Base-by-base conservation (phyloP, 1,140 invertebrate species). In the Colletes latitarsis region DNA sequence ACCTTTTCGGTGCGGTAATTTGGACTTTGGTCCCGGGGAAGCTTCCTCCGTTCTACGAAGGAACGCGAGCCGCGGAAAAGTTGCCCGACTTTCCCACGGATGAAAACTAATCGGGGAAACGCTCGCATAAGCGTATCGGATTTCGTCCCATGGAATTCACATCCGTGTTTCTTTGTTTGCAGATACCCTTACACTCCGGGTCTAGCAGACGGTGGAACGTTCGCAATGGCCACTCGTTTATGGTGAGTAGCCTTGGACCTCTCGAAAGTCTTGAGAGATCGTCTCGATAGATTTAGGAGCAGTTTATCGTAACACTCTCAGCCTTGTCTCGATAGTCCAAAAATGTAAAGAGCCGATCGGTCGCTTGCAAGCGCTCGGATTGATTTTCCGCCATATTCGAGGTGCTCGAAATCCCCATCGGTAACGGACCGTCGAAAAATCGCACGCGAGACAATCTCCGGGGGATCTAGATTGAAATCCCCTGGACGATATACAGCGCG, bases 141-240 rank as follows among this genome's bases (percentile, higher is more conserved):
- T 30, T 2, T 30, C 30, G 30, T 30, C 30, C 15, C 8, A 9
- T 78, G 19, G 78, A 43, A 63, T 30, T 69, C 49, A 60, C 72
- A 17, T 5, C 3, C 30, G 63, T 75, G 69, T 76, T 83, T 49
- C 10, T 49, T 71, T 88, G 82, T 41, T 90, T 85, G 55, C 89
- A 91, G 90, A 88, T 88, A 76, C 55, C 55, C 53, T n/a, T 41
- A 30, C 10, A 43, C 41, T 64, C 64, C 67, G 55, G 72, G 70
- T 57, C 55, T 62, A 71, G 52, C 72, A 76, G 69, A 75, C 85
- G 52, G 63, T 69, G 82, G 71, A 79, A 41, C 79, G 69, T 87
- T 77, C 91, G 90, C 88, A 88, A 92, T 92, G 91, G 88, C 82
- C 81, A 77, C 41, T 64, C 67, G 72, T 89, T 92, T 91, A 92